phyloP scores from a whole-genome alignment of 1,140 invertebrate species.

The Drosophila ambigua region DNA sequence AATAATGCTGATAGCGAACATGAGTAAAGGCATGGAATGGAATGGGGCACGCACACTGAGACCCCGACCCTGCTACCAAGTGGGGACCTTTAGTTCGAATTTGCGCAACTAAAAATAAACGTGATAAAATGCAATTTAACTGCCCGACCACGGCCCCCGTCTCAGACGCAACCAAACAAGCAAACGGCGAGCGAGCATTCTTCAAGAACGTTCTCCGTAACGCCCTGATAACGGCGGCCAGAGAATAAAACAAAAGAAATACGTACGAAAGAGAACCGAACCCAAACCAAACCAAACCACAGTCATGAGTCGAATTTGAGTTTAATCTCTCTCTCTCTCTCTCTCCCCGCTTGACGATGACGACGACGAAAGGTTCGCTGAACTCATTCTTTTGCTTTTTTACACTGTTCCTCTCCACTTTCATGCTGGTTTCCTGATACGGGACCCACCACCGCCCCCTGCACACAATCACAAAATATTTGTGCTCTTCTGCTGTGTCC shows the following conservation, averaged over 20 bases:
- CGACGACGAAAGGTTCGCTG: conserved; percentile 63
- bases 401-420: not conserved
- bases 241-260: conserved; percentile 30
- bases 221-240: conserved; percentile 30
- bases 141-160: not conserved
- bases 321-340: conserved; percentile 61
- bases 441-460: not conserved
- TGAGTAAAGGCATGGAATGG: conserved; percentile 5
- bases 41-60: conserved; percentile 34
- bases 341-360: conserved; percentile 17
- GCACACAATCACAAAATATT: conserved; percentile 3
- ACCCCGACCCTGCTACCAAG: no score
- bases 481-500: no score
- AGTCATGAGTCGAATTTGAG: conserved; percentile 64
- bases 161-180: not conserved
- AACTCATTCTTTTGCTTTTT: conserved; percentile 43
- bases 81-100: conserved; percentile 14
- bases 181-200: not conserved
- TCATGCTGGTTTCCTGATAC: conserved; percentile 12
- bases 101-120: conserved; percentile 79
- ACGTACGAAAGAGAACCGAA: not conserved
- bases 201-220: conserved; percentile 33
- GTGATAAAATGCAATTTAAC: conserved; percentile 77
- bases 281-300: conserved; percentile 9
- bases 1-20: conserved; percentile 11